Conservation (phyloP, 2,797 vertebrate species). For the Chelidonichthys spinosus region DNA sequence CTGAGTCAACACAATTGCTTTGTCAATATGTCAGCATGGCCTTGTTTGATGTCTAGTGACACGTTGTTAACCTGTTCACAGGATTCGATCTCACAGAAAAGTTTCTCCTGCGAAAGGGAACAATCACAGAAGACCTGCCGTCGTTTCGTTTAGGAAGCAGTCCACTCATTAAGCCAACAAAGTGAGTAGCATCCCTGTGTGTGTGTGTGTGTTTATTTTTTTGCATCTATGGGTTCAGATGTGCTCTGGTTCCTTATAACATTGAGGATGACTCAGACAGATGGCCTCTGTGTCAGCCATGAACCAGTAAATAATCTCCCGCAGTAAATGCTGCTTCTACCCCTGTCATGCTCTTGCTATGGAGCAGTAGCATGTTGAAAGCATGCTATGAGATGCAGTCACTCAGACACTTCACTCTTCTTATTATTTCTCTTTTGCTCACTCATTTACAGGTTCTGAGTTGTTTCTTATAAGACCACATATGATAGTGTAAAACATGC, state of each 20-base stretch:
- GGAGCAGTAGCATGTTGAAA: conserved; percentile 3
- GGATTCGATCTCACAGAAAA: conserved; percentile 94
- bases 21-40: not conserved
- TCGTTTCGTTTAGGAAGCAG: conserved; percentile 92
- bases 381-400: conserved; percentile 9
- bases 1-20: not conserved
- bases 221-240: conserved; percentile 19
- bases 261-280: conserved; percentile 30
- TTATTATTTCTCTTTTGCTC: conserved; percentile 20
- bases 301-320: conserved; percentile 34
- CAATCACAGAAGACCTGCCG: conserved; percentile 85
- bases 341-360: conserved; percentile 5
- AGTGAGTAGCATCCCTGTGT: conserved; percentile 83
- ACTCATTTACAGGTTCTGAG: not conserved
- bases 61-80: conserved; percentile 63
- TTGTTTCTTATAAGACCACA: conserved; percentile 4
- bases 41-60: conserved; percentile 10
- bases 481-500: not conserved
- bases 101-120: conserved; percentile 90
- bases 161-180: conserved; percentile 90
- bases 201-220: conserved; percentile 3
- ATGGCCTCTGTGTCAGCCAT: conserved; percentile 9
- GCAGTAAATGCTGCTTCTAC: conserved; percentile 9
- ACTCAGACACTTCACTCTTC: conserved; percentile 22
- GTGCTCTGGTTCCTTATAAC: conserved; percentile 5